These are phyloP conservation scores for Anorthoa munda DNA, from an alignment of 2,888 invertebrate species.

Conservation along the genomic window DNA sequence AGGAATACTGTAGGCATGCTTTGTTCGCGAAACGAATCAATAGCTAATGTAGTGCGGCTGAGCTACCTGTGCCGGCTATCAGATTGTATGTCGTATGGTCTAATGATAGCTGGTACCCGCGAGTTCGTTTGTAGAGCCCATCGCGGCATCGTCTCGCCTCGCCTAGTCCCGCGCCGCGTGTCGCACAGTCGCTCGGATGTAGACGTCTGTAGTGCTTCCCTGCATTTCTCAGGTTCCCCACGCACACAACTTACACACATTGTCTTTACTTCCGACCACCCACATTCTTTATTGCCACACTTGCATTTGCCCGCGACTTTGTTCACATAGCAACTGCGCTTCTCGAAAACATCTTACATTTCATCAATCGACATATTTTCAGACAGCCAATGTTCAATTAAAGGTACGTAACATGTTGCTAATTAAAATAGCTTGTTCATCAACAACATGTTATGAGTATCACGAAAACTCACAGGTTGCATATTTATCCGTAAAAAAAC, in stretches of 20 bases:
- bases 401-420: neutral
- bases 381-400: no score
- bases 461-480: neutral
- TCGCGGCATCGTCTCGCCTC: no score
- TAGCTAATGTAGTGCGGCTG: conserved; percentile 11
- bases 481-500: no score
- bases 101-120: neutral
- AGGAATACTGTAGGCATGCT: neutral
- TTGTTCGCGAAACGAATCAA: conserved; percentile 24
- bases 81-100: neutral
- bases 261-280: neutral
- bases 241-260: conserved; percentile 15
- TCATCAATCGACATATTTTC: no score
- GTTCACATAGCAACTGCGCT: neutral
- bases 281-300: neutral
- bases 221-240: conserved; percentile 8
- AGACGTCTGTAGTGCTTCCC: neutral
- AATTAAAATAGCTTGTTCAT: neutral
- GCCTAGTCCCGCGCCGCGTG: neutral
- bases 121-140: neutral
- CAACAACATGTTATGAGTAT: neutral
- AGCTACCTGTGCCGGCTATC: neutral
- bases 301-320: neutral
- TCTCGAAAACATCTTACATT: no score
- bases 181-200: neutral